Base-by-base conservation (phyloP, 2,888 invertebrate genomes). In the Drosophila setosimentum region DNA sequence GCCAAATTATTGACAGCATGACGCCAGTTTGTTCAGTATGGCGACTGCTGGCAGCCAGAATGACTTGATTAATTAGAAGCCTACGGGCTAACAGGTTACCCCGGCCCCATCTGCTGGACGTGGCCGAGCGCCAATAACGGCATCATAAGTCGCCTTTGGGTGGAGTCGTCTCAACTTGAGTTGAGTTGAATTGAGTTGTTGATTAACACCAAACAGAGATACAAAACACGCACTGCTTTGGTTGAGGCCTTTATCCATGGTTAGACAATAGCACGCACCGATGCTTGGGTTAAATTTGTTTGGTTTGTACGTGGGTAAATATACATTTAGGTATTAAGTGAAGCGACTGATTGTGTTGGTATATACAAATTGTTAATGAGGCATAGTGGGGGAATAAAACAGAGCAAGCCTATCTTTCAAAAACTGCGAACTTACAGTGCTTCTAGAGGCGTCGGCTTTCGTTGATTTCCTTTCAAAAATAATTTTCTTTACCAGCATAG, bases 1-100 rank as follows among this genome's bases (percentile, higher is more conserved):
- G 85, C 82, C 83, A 86, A 89, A 86, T 89, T 89, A 89, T 86
- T 86, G 90, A 86, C 85, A 87, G 82, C 83, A 60, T 67, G 71
- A 68, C 66, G 73, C 68, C 69, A 59, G 55, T 49, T 59, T 58
- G 57, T 57, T 50, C 72, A 30, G 50, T n/a, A 37, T 40, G 69
- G 51, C 27, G 72, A 58, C 65, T 48, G 65, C 54, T 30, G 48
- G 10, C 58, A 54, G 59, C 40, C 68, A 45, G 65, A 64, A 72
- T 70, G 79, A 68, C 59, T 79, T 83, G 88, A 86, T 86, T 86
- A 86, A 86, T 86, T 89, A 84, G 85, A 82, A 65, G 82, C 80
- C 77, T 62, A 64, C 78, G 68, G 65, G 51, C 71, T 42, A 59
- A 65, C 69, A 50, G 64, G 45, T 61, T 51, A 29, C 49, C 64